Percentiles rank a stretch among this genome's conserved stretches.
These are phyloP conservation scores for Pangasianodon hypophthalmus DNA, from an alignment of 2,113 vertebrate species.

Conservation along the genomic window DNA sequence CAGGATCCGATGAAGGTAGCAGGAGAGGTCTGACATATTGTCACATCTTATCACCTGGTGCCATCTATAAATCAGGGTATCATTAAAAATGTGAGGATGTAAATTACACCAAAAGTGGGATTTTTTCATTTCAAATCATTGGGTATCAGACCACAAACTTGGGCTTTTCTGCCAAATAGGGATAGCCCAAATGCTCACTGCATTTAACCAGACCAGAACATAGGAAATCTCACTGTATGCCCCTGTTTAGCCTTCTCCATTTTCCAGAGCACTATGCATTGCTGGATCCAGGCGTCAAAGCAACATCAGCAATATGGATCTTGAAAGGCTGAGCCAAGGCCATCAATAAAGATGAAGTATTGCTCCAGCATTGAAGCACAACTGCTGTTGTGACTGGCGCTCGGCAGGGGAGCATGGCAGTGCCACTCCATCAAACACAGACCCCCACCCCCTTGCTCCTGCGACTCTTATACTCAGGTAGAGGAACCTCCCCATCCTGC, in stretches of 20 bases:
- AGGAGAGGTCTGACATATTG: not conserved
- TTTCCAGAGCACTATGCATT: not conserved
- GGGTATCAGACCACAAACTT: not conserved
- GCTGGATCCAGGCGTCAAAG: not conserved
- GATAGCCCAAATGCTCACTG: not conserved
- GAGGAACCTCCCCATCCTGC: not conserved
- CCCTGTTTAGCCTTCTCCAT: not conserved
- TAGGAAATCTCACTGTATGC: not conserved
- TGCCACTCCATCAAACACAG: slow-evolving; percentile 49
- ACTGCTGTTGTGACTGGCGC: slow-evolving; percentile 47
- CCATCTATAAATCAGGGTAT: not conserved
- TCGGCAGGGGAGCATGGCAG: slow-evolving; percentile 47
- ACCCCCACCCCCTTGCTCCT: slow-evolving; percentile 16
- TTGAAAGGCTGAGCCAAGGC: slow-evolving; percentile 22
- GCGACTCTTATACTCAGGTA: slow-evolving; percentile 11
- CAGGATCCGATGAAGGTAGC: not conserved
- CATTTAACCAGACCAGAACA: not conserved
- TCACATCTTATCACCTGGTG: not conserved
- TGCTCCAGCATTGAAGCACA: slow-evolving; percentile 30
- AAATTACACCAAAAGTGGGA: not conserved
- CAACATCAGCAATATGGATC: slow-evolving; percentile 15
- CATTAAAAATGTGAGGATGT: not conserved
- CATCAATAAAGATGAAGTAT: slow-evolving; percentile 55
- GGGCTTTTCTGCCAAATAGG: not conserved
- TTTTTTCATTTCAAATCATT: not conserved